Conservation (phyloP, 2,113 vertebrate genomes). For the Sinocyclocheilus anophthalmus region DNA sequence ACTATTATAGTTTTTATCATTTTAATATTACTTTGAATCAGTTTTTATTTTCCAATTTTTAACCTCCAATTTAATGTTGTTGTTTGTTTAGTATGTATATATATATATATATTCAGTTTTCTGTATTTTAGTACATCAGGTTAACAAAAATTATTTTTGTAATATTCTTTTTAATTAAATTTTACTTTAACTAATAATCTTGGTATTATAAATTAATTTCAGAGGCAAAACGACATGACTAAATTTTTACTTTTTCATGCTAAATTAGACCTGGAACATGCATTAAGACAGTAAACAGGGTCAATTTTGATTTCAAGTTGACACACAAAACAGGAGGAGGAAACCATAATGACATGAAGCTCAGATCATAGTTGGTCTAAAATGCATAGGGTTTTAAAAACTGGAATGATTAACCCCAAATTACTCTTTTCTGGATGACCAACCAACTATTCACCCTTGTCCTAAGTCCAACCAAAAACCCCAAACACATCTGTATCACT, state of each 20-base stretch:
- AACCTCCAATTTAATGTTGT: too few relatives aligned
- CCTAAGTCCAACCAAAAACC: neutral
- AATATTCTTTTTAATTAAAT: too few relatives aligned
- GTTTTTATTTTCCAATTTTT: too few relatives aligned
- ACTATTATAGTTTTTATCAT: neutral
- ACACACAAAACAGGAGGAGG: neutral
- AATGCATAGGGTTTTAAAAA: neutral
- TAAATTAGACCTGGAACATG: neutral
- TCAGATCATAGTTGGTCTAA: neutral
- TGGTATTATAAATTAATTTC: neutral
- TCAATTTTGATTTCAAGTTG: neutral
- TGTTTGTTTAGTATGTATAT: too few relatives aligned
- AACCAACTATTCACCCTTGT: neutral
- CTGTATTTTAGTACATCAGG: too few relatives aligned
- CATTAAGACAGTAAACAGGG: neutral
- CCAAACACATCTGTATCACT: neutral
- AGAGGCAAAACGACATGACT: neutral
- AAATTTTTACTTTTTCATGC: neutral
- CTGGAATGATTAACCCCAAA: neutral
- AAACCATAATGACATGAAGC: neutral
- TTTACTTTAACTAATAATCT: too few relatives aligned
- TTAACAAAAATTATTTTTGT: too few relatives aligned
- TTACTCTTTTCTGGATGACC: neutral
- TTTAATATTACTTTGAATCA: too few relatives aligned
- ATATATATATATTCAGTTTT: too few relatives aligned